Base-by-base conservation (phyloP, 2,888 invertebrate genomes). In the Heliconius aoede region DNA sequence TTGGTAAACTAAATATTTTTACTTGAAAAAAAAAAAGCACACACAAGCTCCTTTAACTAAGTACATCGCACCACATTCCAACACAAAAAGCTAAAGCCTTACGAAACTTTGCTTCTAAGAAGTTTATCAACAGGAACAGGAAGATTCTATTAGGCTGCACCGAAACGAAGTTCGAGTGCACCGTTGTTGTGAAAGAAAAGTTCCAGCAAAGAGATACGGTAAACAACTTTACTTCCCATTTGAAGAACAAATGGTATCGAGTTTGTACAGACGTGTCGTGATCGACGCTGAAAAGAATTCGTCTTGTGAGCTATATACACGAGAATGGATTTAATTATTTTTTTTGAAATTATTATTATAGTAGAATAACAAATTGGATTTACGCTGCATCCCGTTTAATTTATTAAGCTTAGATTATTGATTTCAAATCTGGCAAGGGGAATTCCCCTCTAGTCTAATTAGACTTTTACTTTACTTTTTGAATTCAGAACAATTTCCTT, bases 171-270 rank as follows among this genome's bases (percentile, higher is more conserved):
- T 81, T 79, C 58, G 64, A 76, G 73, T 79, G 80, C 80, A 80
- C 68, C 46, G 75, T 40, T 77, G 74, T 72, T 58, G 32, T 74
- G 68, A 81, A 82, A 82, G 80, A 80, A 81, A 82, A 82, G 81
- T 82, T 81, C 76, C 51, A 74, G 75, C 86, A 85, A 86, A 87
- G 85, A 88, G 81, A 84, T 83, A 80, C 84, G 84, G 87, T 85
- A 89, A 90, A 90, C 87, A 89, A 90, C 84, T 91, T 90, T 88
- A 87, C 85, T 88, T 87, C 21, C 86, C 88, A 90, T 90, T 91
- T 90, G 86, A 85, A 82, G 89, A 90, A 90, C 88, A 89, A 89
- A 89, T 87, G 87, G 87, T 78, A 73, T 74, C 76, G 85, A 83
- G 76, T 82, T 76, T 74, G 74, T 74, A 65, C 46, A 67, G 64